Base-by-base conservation (phyloP, 1,140 invertebrate species). In the Nylanderia fulva region DNA sequence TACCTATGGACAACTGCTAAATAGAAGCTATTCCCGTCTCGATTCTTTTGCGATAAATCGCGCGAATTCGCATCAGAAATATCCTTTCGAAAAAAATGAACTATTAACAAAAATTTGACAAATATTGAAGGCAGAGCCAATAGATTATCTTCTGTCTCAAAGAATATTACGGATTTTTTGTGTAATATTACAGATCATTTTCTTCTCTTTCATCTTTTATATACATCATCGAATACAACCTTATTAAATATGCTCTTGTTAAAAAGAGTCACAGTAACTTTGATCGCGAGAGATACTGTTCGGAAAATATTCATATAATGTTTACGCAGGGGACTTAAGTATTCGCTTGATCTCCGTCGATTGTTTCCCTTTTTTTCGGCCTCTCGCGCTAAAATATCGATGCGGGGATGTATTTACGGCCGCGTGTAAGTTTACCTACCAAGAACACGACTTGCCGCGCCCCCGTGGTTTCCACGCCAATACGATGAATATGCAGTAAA, bases 1-100 rank as follows among this genome's bases (percentile, higher is more conserved):
- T 92, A 91, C 86, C 88, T 86, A 90, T 89, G 91, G 92, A 92
- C 92, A 93, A 91, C 91, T 92, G 87, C 86, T 91, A 92, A 92
- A 93, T 92, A 93, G 91, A 92, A 89, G 91, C 85, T 82, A 71
- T 90, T 86, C 61, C 56, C 36, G 52, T 48, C 64, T 82, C n/a
- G 56, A 33, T 79, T 60, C 58, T 33, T 39, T 39, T 61, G 24
- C 64, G 84, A 85, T 79, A 85, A 82, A 68, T 9, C 36, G 33
- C 33, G n/a, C 5, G 58, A 54, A 76, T 64, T 71, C 21, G 45
- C 18, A 33, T n/a, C n/a, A n/a, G 27, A 71, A 71, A 13, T 64
- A 64, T 39, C 13, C 9, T 13, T 24, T 13, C 63, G 2, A n/a
- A n/a, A n/a, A n/a, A n/a, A n/a, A n/a, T n/a, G n/a, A n/a, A n/a